phyloP scores from a whole-genome alignment of 2,797 vertebrate species.

The Ptychadena robeensis region DNA sequence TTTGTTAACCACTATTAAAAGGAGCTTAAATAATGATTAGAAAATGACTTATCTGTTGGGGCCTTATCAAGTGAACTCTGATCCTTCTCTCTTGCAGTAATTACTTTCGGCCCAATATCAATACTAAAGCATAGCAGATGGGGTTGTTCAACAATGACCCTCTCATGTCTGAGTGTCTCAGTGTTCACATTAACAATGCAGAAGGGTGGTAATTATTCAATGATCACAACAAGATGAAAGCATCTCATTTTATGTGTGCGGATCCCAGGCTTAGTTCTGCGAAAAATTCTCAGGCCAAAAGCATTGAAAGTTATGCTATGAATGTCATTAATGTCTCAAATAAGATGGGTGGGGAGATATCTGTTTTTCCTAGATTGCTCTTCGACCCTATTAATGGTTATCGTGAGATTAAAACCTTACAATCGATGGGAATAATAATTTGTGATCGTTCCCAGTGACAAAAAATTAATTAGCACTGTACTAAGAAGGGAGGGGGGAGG shows the following conservation, averaged over 20 bases:
- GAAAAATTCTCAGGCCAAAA: not conserved
- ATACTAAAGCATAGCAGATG: not conserved
- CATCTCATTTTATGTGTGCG: not conserved
- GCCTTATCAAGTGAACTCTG: conserved; percentile 6
- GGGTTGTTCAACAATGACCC: conserved; percentile 3
- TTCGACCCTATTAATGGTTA: not conserved
- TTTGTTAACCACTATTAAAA: not conserved
- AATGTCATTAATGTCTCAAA: not conserved
- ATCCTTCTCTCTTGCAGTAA: not conserved
- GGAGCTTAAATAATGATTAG: conserved; percentile 6
- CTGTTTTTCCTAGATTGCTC: not conserved
- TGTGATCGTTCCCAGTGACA: too few species aligned
- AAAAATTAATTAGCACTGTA: too few species aligned
- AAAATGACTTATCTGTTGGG: not conserved
- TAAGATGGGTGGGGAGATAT: not conserved
- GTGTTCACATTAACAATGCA: conserved; percentile 4
- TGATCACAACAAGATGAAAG: not conserved
- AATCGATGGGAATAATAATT: too few species aligned
- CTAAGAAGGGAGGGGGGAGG: too few species aligned
- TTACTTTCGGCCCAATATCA: not conserved
- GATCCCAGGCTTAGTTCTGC: not conserved
- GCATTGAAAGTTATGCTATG: not conserved
- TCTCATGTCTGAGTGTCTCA: not conserved
- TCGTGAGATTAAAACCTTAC: too few species aligned
- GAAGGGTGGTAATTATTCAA: not conserved